phyloP scores from a whole-genome alignment of 2,888 invertebrate species.

The Heliconius erato region DNA sequence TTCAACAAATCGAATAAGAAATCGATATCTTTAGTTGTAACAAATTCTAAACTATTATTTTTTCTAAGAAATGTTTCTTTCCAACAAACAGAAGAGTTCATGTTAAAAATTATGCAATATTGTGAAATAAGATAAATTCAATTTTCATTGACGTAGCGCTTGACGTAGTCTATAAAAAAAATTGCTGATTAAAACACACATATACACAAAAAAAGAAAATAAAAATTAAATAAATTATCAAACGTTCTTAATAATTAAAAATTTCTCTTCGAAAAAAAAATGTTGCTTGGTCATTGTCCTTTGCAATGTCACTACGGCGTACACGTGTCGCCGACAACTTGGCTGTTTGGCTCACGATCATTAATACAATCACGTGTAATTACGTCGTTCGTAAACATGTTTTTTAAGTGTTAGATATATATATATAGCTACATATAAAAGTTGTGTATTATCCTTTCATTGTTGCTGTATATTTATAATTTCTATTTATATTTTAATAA shows the following conservation, averaged over 20 bases:
- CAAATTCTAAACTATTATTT: not conserved
- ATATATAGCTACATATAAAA: not conserved
- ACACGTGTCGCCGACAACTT: conserved; percentile 28
- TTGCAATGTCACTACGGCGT: conserved; percentile 30
- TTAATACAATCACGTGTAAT: conserved; percentile 29
- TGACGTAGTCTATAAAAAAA: not conserved
- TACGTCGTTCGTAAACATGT: not conserved
- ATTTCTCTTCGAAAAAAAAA: not conserved
- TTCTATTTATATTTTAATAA: not conserved
- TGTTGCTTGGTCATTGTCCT: conserved; percentile 35
- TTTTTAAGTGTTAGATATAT: not conserved
- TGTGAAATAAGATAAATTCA: not conserved
- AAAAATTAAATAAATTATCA: not conserved
- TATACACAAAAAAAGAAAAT: not conserved
- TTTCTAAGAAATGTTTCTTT: not conserved
- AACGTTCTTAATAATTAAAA: not conserved
- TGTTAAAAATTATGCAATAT: not conserved
- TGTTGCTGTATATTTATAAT: not conserved
- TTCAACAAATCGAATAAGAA: not conserved
- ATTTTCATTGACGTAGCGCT: not conserved
- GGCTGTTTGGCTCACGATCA: conserved; percentile 27
- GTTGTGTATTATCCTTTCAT: not conserved
- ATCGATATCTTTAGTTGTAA: not conserved
- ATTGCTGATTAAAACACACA: not conserved
- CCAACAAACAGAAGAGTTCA: not conserved